Base-by-base conservation (phyloP, 2,888 invertebrate genomes). In the Ommatoiulus sabulosus region DNA sequence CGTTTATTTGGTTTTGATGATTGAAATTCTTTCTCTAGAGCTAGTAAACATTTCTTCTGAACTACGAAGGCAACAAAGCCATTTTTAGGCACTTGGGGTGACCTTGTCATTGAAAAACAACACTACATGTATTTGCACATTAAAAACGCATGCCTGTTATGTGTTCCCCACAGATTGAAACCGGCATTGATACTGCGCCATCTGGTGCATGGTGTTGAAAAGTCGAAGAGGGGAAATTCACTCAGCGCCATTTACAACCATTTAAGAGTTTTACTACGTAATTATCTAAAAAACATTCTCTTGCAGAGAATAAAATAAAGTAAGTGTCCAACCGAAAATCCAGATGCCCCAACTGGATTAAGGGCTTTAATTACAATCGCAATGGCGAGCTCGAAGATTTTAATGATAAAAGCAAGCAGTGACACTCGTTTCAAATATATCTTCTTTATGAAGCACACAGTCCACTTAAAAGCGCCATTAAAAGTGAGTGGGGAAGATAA, bases 401-500 rank as follows among this genome's bases (percentile, higher is more conserved):
- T 72, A 72, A 72, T 24, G 72, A 20, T 72, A 72, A 72, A 72
- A 24, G 72, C 72, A 24, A 72, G 72, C 72, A 24, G 72, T 24
- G 72, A 72, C 72, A 72, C 72, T 24, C 72, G 24, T 72, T 72
- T 72, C 72, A 72, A 72, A 72, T 24, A 72, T 24, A 72, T 72
- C 72, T 72, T 72, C 72, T 72, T 72, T 72, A 72, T 72, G 72
- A 24, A 72, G 72, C 72, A 72, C 72, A 72, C 24, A 72, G 72
- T 72, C 72, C 72, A 72, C 72, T 72, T 72, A 72, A 72, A 72
- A 72, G 72, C 72, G n/a, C 72, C 24, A 72, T 24, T 72, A 72
- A 72, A 72, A 72, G 72, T 72, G 72, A 72, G 24, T 72, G 24
- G 72, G 5, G 72, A 20, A 72, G 72, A 72, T 72, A 72, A 72